Evolutionary conservation across 2,888 invertebrate species (phyloP).

Genomic region (Heliconius ethilla): DNA sequence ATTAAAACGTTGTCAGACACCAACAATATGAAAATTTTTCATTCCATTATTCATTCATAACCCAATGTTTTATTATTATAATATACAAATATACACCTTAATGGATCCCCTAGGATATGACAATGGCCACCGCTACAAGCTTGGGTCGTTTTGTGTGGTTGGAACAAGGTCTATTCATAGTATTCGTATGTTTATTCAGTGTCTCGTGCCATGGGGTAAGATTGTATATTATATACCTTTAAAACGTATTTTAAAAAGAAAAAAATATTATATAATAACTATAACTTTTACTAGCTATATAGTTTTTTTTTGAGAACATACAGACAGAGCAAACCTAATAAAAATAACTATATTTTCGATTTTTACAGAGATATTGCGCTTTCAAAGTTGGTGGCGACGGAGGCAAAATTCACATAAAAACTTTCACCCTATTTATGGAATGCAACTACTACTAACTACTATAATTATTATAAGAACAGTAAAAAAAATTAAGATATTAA

Average conservation of each 20-base stretch:
- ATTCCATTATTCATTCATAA: not conserved
- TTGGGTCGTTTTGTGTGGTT: conserved; percentile 13
- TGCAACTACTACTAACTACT: too few relatives aligned
- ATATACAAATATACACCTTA: conserved; percentile 30
- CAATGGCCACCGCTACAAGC: conserved; percentile 18
- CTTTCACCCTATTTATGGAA: too few relatives aligned
- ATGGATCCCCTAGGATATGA: conserved; percentile 17
- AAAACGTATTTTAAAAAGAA: not conserved
- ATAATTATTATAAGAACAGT: too few relatives aligned
- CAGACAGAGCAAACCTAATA: too few relatives aligned
- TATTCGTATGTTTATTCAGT: conserved; percentile 18
- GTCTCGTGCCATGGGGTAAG: not conserved
- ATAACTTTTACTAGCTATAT: too few relatives aligned
- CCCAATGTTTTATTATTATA: conserved; percentile 7
- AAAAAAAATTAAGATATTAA: too few relatives aligned
- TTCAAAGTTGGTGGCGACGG: too few relatives aligned
- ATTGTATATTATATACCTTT: not conserved
- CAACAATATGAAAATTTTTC: not conserved
- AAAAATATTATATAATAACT: too few relatives aligned
- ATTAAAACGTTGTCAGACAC: not conserved
- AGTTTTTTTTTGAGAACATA: too few relatives aligned
- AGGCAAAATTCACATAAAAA: too few relatives aligned
- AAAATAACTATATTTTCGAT: not conserved
- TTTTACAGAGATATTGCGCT: not conserved
- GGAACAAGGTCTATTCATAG: conserved; percentile 14